Evolutionary conservation across 2,888 invertebrate species (phyloP), one percentile per base, ranked within the genome.

Genomic region (Synanthedon formicaeformis): DNA sequence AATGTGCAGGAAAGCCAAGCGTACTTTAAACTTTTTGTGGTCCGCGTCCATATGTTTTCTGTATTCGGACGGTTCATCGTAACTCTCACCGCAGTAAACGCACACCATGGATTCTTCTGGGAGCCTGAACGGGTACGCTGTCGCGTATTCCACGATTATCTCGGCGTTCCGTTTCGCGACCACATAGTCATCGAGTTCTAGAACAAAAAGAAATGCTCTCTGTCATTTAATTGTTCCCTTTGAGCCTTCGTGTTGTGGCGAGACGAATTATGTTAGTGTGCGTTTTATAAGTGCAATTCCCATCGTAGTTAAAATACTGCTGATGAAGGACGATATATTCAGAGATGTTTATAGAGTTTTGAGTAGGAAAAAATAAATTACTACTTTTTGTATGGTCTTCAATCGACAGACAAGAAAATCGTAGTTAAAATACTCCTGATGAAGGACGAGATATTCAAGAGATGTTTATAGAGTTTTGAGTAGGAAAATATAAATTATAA

Each of bases 121-220:
- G 41, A 66, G 56, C 57, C 63, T 64, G 69, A 78, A 69, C 52
- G 69, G 69, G 57, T 63, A 66, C 55, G 64, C 66, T 27, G 69
- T 65, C 2, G 70, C 62, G 56, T 66, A 66, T 65, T 65, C 61
- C 52, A 77, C 61, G 55, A 77, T 58, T 49, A 64, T 57, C 56
- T 64, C 63, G 51, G 74, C 73, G 64, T 75, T 75, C 56, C 63
- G 61, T 58, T 69, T 67, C 60, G 64, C 69, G 63, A 57, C 55
- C 57, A 57, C 64, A 74, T 76, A 71, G 67, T 74, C 68, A 68
- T 78, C 76, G 69, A 72, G 75, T 67, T 81, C 85, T 85, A 85
- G 75, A 85, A 85, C 84, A 85, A 81, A 85, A 81, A 84, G 78
- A 84, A 84, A 84, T 75, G 76, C 65, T 75, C 74, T 62, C 60